These are phyloP conservation scores for Xenopus petersii DNA, from an alignment of 2,797 vertebrate genomes.

Conservation along the genomic window DNA sequence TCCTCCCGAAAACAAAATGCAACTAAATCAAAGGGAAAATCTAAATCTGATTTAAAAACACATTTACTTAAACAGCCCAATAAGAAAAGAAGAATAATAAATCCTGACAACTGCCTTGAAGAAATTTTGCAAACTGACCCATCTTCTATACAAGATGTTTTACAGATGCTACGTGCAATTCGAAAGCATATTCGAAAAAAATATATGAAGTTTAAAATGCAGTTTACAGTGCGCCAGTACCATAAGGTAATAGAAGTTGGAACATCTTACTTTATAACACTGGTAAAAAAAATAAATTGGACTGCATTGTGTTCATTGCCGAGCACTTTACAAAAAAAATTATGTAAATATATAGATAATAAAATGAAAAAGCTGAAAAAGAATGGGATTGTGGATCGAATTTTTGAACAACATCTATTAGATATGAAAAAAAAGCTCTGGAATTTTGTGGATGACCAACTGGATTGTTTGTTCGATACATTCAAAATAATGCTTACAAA, in stretches of 20 bases:
- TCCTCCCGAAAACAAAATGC: constrained; percentile 51
- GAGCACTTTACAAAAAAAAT: constrained; percentile 70
- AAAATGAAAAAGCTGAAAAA: constrained; percentile 82
- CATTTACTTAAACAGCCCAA: neutral
- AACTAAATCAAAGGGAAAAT: constrained; percentile 54
- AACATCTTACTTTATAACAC: constrained; percentile 81
- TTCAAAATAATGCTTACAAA: constrained; percentile 70
- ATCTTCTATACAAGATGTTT: constrained; percentile 76
- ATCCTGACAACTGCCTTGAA: constrained; percentile 62
- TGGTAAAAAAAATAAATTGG: constrained; percentile 79
- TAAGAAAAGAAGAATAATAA: constrained; percentile 54
- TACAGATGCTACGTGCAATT: constrained; percentile 82
- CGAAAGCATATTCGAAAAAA: constrained; percentile 83
- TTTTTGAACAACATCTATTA: constrained; percentile 86
- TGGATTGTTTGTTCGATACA: constrained; percentile 87
- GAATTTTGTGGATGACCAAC: constrained; percentile 90
- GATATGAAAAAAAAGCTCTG: constrained; percentile 92
- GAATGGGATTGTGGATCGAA: constrained; percentile 86
- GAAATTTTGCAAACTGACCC: constrained; percentile 73
- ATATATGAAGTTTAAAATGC: constrained; percentile 96
- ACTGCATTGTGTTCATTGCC: constrained; percentile 72
- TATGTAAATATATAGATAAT: constrained; percentile 77
- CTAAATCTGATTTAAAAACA: constrained; percentile 17
- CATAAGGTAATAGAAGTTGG: constrained; percentile 87
- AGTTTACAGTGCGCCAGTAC: constrained; percentile 84